Conservation (phyloP, 2,888 invertebrate species). For the Lingula anatina region DNA sequence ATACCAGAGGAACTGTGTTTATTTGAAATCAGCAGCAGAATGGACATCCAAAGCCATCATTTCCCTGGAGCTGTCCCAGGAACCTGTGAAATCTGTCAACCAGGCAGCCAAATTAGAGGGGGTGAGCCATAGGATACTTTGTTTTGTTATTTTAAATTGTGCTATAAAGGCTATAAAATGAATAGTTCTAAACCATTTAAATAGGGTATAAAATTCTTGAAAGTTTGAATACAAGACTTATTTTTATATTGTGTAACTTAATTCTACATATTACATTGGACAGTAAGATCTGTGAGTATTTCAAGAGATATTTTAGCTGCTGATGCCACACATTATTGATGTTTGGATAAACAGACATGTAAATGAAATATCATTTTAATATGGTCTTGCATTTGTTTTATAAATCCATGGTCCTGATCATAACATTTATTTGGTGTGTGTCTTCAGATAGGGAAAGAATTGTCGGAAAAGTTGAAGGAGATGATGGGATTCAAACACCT, state of each 20-base stretch:
- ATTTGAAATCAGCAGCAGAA: slow-evolving; percentile 28
- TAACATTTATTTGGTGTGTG: too few species aligned
- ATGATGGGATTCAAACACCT: slow-evolving; percentile 12
- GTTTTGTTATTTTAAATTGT: background rate
- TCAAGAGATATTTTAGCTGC: too few species aligned
- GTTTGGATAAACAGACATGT: too few species aligned
- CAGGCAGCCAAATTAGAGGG: slow-evolving; percentile 23
- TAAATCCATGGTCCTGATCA: too few species aligned
- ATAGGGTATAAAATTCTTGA: too few species aligned
- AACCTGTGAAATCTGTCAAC: slow-evolving; percentile 19
- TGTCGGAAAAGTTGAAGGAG: slow-evolving; percentile 14
- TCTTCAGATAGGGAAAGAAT: slow-evolving; percentile 28
- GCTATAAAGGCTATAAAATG: background rate
- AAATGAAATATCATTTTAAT: too few species aligned
- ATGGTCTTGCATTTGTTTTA: too few species aligned
- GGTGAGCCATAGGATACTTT: slow-evolving; percentile 15
- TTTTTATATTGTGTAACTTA: background rate
- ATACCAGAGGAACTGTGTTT: slow-evolving; percentile 20
- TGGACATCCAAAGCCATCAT: slow-evolving; percentile 30
- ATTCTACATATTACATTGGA: slow-evolving; percentile 3
- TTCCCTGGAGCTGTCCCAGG: slow-evolving; percentile 20
- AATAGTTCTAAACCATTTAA: too few species aligned
- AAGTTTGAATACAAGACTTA: background rate
- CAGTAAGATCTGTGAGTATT: too few species aligned
- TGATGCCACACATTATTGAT: too few species aligned